Conservation (phyloP, 2,797 vertebrate genomes). For the Crocidura indochinensis region DNA sequence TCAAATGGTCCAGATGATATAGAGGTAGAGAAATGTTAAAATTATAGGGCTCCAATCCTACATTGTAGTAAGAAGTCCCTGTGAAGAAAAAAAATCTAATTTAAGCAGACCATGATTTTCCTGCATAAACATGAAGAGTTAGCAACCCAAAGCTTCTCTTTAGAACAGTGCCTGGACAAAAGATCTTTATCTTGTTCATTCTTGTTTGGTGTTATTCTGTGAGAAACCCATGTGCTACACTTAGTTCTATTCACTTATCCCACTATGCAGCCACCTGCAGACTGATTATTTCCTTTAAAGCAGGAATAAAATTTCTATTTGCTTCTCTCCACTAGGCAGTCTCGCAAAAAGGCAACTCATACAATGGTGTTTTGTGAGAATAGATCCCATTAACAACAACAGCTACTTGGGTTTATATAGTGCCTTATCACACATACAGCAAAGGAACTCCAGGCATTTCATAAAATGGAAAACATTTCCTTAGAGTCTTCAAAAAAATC, state of each 20-base stretch:
- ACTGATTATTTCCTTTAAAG: slow-evolving; percentile 80
- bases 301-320: slow-evolving; percentile 72
- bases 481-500: slow-evolving; percentile 49
- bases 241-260: slow-evolving; percentile 76
- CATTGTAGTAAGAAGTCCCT: slow-evolving; percentile 51
- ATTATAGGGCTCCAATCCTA: slow-evolving; percentile 6
- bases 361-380: slow-evolving; percentile 75
- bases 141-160: slow-evolving; percentile 60
- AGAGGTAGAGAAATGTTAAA: slow-evolving; percentile 31
- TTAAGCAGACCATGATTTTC: slow-evolving; percentile 69
- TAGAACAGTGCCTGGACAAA: slow-evolving; percentile 55
- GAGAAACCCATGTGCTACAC: slow-evolving; percentile 59
- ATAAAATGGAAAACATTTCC: slow-evolving; percentile 71
- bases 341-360: slow-evolving; percentile 68
- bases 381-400: slow-evolving; percentile 72
- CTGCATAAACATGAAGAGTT: slow-evolving; percentile 72
- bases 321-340: slow-evolving; percentile 41
- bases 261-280: slow-evolving; percentile 70
- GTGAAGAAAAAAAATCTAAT: slow-evolving; percentile 71
- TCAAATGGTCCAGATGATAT: slow-evolving; percentile 30
- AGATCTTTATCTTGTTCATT: slow-evolving; percentile 71
- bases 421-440: slow-evolving; percentile 60
- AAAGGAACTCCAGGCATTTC: slow-evolving; percentile 70
- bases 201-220: slow-evolving; percentile 48
- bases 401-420: slow-evolving; percentile 73